phyloP scores from a whole-genome alignment of 2,888 invertebrate genomes.

The Drosophila maculinotata region DNA sequence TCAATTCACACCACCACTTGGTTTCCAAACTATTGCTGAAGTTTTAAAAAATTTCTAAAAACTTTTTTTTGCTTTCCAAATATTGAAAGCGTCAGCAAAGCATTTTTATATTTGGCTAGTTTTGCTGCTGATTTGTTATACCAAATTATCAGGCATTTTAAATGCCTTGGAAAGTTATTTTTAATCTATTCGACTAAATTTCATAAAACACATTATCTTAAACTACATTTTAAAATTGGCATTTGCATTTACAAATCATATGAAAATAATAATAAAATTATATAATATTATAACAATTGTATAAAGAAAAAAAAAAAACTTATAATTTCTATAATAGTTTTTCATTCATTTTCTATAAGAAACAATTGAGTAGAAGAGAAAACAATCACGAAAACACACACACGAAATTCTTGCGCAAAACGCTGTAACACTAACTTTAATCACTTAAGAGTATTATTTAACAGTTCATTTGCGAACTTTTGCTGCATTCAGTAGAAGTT shows the following conservation, averaged over 20 bases:
- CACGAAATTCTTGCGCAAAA: slow-evolving; percentile 49
- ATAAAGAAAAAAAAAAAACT: slow-evolving; percentile 45
- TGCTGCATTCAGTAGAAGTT: slow-evolving; percentile 60
- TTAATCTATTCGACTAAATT: slow-evolving; percentile 31
- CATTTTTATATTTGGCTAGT: slow-evolving; percentile 17
- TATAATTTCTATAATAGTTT: slow-evolving; percentile 47
- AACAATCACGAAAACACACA: slow-evolving; percentile 15
- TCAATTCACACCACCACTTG: slow-evolving; percentile 47
- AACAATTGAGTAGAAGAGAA: slow-evolving; percentile 27
- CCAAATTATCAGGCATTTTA: slow-evolving; percentile 59
- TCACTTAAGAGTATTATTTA: slow-evolving; percentile 71
- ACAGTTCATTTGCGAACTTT: slow-evolving; percentile 50
- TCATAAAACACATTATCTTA: slow-evolving; percentile 32
- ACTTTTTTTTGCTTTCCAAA: slow-evolving; percentile 22
- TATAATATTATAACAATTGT: slow-evolving; percentile 53
- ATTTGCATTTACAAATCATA: slow-evolving; percentile 51
- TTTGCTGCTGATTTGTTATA: slow-evolving; percentile 61
- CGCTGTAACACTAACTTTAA: slow-evolving; percentile 61
- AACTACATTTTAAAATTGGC: slow-evolving; percentile 45
- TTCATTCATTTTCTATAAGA: slow-evolving; percentile 57
- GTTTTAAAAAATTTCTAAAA: neutral
- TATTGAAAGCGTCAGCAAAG: slow-evolving; percentile 14
- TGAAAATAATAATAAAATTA: slow-evolving; percentile 36
- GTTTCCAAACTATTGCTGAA: slow-evolving; percentile 37
- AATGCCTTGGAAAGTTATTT: slow-evolving; percentile 47